Base-by-base conservation (phyloP, 1,140 invertebrate species). In the Phenacoccus solenopsis region DNA sequence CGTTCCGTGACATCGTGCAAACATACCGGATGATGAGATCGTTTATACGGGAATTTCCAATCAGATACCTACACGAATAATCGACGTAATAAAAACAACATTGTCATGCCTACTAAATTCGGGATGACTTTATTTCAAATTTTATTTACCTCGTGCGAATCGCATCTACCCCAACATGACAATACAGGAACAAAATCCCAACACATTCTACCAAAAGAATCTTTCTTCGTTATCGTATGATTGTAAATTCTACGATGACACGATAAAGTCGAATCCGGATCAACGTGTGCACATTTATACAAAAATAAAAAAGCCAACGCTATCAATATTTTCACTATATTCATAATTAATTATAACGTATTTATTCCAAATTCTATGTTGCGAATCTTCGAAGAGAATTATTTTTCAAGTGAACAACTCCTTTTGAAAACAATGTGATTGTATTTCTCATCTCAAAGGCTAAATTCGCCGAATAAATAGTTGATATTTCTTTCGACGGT, bases 41-140 rank as follows among this genome's bases (percentile, higher is more conserved):
- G 83, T 77, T 92, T 93, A 76, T 86, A 93, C 0, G 91, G 91
- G 77, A 93, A 92, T 75, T 89, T 84, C 85, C 88, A 93, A 78
- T 93, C 90, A 0, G 88, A 86, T 70, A 92, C 90, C 86, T 88
- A 76, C 22, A 25, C 5, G 78, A 75, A 56, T 21, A 56, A 59
- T 22, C 28, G 32, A 27, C 35, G 35, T 10, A 10, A n/a, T n/a
- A 38, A 38, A 10, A 38, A 38, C 35, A 38, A 38, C n/a, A 38
- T 10, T 10, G 9, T n/a, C 9, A 10, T n/a, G 35, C 35, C 35
- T 38, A n/a, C n/a, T n/a, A n/a, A n/a, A n/a, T n/a, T n/a, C n/a
- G n/a, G n/a, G n/a, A n/a, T n/a, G n/a, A n/a, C n/a, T n/a, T n/a
- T n/a, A n/a, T n/a, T n/a, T n/a, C n/a, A n/a, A n/a, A n/a, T n/a